Base-by-base conservation (phyloP, 1,140 invertebrate genomes). In the Amyelois transitella region DNA sequence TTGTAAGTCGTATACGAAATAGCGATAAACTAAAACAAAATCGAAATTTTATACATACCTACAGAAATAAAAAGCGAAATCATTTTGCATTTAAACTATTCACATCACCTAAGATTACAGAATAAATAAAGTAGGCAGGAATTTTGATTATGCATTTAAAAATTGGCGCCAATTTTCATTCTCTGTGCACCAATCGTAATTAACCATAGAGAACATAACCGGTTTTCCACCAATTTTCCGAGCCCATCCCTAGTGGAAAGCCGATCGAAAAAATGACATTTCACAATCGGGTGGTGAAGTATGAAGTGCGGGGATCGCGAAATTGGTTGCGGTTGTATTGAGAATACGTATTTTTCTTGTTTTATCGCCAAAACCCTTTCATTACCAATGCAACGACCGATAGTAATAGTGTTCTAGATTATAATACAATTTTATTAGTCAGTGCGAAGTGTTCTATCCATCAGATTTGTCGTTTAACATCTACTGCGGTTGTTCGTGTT, bases 181-280 rank as follows among this genome's bases (percentile, higher is more conserved):
- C n/a, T n/a, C n/a, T n/a, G n/a, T n/a, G n/a, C 32, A 14, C 10
- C 17, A 51, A 51, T 43, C 32, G 12, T 22, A 43, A 50, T 1
- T 25, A 25, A 43, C 21, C 54, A 55, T 43, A 50, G 54, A 55
- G 28, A 55, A 50, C 20, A 52, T 32, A 43, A 55, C 38, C 25
- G 59, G 45, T 64, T 57, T 52, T 43, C 1, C 19, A 21, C 45
- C 19, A 48, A 20, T 28, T 28, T 43, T 51, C 22, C 52, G 18
- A 10, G 49, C 18, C 21, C 38, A 60, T 55, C 58, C 25, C 50
- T 61, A 22, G 28, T 24, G 58, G 22, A 63, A 66, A 62, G 55
- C 57, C 65, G 69, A 68, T 71, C 69, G 69, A 69, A 71, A 69
- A 38, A 71, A 65, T 71, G 69, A 68, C 69, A 60, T 68, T 71